A percentile compares a stretch with the other conserved stretches of the same genome.
These are phyloP conservation scores for Promerops cafer DNA, from an alignment of 2,113 vertebrate genomes.

Conservation along the genomic window DNA sequence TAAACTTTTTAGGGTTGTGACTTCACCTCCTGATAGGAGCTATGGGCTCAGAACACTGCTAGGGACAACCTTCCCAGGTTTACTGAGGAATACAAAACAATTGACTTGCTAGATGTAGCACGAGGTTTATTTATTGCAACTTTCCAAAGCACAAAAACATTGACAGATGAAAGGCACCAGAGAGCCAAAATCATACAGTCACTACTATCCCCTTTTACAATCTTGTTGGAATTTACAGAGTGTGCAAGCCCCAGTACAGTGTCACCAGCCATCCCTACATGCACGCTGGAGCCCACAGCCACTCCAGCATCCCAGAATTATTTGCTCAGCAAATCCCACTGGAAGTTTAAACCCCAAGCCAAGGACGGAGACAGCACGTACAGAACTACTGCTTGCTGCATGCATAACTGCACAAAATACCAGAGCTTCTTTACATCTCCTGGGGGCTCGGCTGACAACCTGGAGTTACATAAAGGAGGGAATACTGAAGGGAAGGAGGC, in stretches of 20 bases:
- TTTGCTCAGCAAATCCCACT: not conserved
- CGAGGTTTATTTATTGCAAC: constrained; percentile 48
- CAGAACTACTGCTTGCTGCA: not conserved
- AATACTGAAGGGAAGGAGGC: not conserved
- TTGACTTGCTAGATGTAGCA: constrained; percentile 46
- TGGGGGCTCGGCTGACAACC: not conserved
- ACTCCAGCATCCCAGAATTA: not conserved
- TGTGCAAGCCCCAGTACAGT: constrained; percentile 24
- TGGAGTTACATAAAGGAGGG: not conserved
- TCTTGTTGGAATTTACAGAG: not conserved
- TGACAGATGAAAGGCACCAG: constrained; percentile 50
- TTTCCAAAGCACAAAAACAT: constrained; percentile 50
- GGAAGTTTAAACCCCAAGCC: not conserved
- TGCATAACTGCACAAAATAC: not conserved
- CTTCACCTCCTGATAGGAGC: not conserved
- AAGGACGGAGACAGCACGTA: not conserved
- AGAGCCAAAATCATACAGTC: constrained; percentile 28
- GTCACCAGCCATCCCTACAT: not conserved
- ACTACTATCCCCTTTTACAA: constrained; percentile 30
- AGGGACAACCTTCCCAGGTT: not conserved
- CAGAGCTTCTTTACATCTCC: not conserved
- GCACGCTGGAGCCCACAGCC: not conserved
- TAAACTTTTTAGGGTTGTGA: not conserved
- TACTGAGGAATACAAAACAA: constrained; percentile 54
- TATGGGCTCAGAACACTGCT: fast-evolving